Evolutionary conservation across 2,888 invertebrate species (phyloP), one percentile per base, ranked within the genome.

Genomic region (Limulus polyphemus): DNA sequence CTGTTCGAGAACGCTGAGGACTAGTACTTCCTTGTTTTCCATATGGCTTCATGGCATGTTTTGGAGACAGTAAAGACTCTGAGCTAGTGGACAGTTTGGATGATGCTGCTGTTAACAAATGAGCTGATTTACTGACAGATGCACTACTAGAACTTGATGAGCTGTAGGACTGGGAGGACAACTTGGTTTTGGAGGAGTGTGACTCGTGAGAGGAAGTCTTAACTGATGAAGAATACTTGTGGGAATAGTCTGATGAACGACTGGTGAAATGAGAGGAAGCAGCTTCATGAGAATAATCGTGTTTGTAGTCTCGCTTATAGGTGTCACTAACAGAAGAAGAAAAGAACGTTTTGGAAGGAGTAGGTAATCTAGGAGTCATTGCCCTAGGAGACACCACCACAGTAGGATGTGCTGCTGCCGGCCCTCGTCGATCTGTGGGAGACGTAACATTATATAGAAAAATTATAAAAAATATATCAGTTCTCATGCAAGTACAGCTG

Each of bases 1-100:
- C 83, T 75, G 88, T 91, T 71, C 92, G 83, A 49, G 92, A 66
- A 13, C 66, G 60, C 10, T 12, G 14, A 32, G 64, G 50, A 13
- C 50, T 46, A 0, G 64, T 61, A 12, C 57, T 63, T 14, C 64
- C 66, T 54, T 66, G 64, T 49, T 66, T 66, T 5, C 66, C 66
- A n/a, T 66, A 66, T 1, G 66, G 64, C 46, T 66, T 66, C 47
- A 62, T 63, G 1, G 59, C 50, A 12, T 62, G 56, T 47, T 66
- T 66, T 1, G 59, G 32, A 5, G 65, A 32, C 32, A 32, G 32
- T 32, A 32, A 32, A 32, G 32, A 32, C 32, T 32, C 32, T 32
- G 32, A 32, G 32, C 32, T 32, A 48, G 81, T 79, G 7, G 67
- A 59, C 13, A 62, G 51, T 11, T 64, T 62, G 13, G 65, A 63